phyloP scores from a whole-genome alignment of 1,140 invertebrate genomes.

The Archegozetes longisetosus region DNA sequence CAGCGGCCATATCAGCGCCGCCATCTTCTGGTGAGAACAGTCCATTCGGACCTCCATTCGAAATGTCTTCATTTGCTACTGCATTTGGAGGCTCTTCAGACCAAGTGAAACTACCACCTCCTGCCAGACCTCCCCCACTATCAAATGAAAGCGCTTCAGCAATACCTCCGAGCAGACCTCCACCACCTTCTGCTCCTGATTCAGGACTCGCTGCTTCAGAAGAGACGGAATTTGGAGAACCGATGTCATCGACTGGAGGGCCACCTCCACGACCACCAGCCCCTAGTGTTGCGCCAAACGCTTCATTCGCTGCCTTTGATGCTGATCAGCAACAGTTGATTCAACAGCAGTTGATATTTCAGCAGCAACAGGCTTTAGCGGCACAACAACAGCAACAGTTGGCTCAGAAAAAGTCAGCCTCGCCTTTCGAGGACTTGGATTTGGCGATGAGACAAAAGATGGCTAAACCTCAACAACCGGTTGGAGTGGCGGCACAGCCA shows the following conservation, averaged over 20 bases:
- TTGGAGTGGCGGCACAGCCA: constrained; percentile 10
- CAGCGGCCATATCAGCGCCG: constrained; percentile 5
- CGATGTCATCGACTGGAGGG: neutral
- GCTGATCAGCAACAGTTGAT: neutral
- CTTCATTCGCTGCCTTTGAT: neutral
- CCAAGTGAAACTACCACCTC: constrained; percentile 9
- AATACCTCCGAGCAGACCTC: neutral
- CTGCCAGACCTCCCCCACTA: neutral
- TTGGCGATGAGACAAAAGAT: constrained; percentile 46
- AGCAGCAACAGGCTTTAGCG: constrained; percentile 12
- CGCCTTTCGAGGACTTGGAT: constrained; percentile 50
- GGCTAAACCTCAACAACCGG: constrained; percentile 8
- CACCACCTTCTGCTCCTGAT: neutral
- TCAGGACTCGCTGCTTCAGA: neutral
- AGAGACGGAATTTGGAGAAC: neutral
- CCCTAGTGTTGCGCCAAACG: no score
- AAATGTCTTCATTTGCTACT: neutral
- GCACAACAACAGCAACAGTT: constrained; percentile 15
- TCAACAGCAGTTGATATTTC: constrained; percentile 1
- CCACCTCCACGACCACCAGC: neutral
- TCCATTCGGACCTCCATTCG: neutral
- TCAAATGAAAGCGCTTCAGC: neutral
- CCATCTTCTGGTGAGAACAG: neutral
- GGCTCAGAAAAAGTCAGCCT: neutral
- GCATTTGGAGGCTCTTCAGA: constrained; percentile 8